Evolutionary conservation across 2,888 invertebrate species (phyloP).

Genomic region (Cerceris ruficornis): DNA sequence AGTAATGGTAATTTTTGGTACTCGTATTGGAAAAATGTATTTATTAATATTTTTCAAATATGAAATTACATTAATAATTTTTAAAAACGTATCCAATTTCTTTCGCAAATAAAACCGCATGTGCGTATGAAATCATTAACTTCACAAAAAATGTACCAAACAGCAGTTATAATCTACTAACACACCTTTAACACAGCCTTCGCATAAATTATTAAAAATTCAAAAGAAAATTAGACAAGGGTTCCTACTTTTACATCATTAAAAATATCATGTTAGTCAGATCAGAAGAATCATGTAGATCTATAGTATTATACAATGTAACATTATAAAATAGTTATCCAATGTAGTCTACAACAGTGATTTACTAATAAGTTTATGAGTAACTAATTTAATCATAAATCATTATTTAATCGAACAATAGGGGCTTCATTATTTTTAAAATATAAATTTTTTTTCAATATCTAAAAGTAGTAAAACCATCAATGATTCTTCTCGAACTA

Average conservation of each 20-base stretch:
- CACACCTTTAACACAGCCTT: conserved; percentile 62
- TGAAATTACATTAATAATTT: conserved; percentile 72
- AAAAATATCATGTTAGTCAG: conserved; percentile 23
- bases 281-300: conserved; percentile 26
- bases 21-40: conserved; percentile 65
- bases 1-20: conserved; percentile 33
- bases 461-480: too few species aligned
- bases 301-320: conserved; percentile 52
- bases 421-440: too few species aligned
- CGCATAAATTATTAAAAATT: conserved; percentile 59
- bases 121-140: conserved; percentile 16
- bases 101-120: conserved; percentile 48
- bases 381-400: conserved; percentile 24
- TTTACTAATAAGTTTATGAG: conserved; percentile 24
- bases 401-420: not conserved
- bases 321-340: conserved; percentile 31
- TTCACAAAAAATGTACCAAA: conserved; percentile 23
- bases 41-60: conserved; percentile 69
- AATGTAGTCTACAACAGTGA: conserved; percentile 33
- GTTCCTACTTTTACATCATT: conserved; percentile 36
- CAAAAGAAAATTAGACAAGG: conserved; percentile 45
- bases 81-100: conserved; percentile 47
- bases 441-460: too few species aligned
- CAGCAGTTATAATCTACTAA: conserved; percentile 39
- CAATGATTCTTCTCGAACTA: conserved; percentile 28